phyloP scores from a whole-genome alignment of 2,888 invertebrate species.

The Stenodema calcarata region DNA sequence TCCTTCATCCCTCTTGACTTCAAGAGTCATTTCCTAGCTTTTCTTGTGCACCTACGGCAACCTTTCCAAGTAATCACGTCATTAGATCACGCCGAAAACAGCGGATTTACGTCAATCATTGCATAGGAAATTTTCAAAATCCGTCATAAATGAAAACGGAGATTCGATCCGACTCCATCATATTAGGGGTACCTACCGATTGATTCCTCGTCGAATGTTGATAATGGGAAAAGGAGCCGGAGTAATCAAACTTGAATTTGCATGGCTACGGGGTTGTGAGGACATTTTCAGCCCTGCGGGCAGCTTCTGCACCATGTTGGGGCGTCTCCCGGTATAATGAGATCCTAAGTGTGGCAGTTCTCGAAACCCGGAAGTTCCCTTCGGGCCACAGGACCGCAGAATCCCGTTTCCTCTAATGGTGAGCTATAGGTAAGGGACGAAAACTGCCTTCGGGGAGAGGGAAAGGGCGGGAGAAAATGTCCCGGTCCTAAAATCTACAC shows the following conservation, averaged over 20 bases:
- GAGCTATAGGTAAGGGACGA: constrained; percentile 25
- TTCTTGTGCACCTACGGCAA: background rate
- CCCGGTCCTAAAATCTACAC: background rate
- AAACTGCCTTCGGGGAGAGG: background rate
- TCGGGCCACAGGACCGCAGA: constrained; percentile 16
- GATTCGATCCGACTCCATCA: background rate
- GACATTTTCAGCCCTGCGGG: background rate
- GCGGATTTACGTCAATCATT: background rate
- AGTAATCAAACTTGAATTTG: constrained; percentile 42
- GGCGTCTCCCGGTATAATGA: constrained; percentile 31
- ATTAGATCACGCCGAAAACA: background rate
- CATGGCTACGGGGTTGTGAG: background rate
- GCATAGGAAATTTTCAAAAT: background rate
- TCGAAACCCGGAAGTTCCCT: constrained; percentile 8
- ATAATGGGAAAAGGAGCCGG: constrained; percentile 16
- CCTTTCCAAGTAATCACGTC: background rate
- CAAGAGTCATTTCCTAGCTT: background rate
- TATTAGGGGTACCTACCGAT: background rate
- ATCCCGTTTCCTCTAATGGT: constrained; percentile 29
- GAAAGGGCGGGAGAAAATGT: background rate
- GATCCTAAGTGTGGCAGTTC: constrained; percentile 36
- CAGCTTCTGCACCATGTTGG: background rate
- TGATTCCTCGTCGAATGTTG: background rate
- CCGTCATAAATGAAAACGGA: background rate
- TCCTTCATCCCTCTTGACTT: background rate